Evolutionary conservation across 2,888 invertebrate species (phyloP), one percentile per base, ranked within the genome.

Genomic region (Diachrysia chrysitis): DNA sequence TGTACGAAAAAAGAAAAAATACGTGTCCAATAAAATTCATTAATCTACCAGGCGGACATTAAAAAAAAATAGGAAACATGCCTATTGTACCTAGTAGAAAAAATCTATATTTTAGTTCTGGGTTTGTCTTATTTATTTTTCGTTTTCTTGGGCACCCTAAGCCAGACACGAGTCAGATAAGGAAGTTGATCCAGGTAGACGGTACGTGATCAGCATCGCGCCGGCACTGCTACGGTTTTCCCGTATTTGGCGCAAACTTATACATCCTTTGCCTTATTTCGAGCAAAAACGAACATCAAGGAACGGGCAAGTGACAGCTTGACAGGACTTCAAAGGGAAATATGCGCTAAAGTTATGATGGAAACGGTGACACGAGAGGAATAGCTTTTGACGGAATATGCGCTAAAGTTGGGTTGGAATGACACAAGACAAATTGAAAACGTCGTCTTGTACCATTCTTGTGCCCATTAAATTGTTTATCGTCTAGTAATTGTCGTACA

Each of bases 121-220:
- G 19, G 19, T 19, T 2, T 51, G 4, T 12, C 9, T 56, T 6
- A 32, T 16, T 42, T n/a, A 56, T 17, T 32, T 32, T 55, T 7
- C 32, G 6, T 12, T 21, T 0, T n/a, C 5, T 1, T 83, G 71
- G 81, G 67, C 21, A 69, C 71, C 68, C 66, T 74, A 70, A 54
- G 4, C 0, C 57, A 74, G 58, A 67, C 71, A 63, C 74, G 62
- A 76, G 67, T 71, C 73, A 83, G 88, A 87, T 90, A 87, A 87
- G 88, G 88, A 89, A 90, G 89, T 86, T 85, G 85, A 85, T 89
- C 87, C 83, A 85, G 76, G 86, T 83, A 84, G 80, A 75, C 79
- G 58, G 71, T 73, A 87, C 89, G 81, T 82, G 81, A 73, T 12
- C 62, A 54, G 83, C 66, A 82, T 82, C 12, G 19, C 61, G 3